Evolutionary conservation across 1,140 invertebrate genomes (phyloP), one percentile per base, ranked within the genome.

Genomic region (Drosophila kikkawai): DNA sequence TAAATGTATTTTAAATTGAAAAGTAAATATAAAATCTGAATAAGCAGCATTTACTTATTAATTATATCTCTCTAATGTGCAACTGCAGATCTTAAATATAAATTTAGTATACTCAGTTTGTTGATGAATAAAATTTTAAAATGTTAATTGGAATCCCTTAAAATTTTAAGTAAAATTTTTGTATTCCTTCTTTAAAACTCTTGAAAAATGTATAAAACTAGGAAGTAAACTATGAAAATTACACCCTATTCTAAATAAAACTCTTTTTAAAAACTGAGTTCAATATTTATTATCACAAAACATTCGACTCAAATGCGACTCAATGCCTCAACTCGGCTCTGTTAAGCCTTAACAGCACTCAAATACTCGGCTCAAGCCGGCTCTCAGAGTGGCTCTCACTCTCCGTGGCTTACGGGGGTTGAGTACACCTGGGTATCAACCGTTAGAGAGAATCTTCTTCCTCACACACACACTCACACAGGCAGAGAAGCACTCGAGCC

Each of bases 391-490:
- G 45, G 11, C 22, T 11, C 34, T 29, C 32, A 29, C 26, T 48
- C 45, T 57, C 59, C 32, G 9, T 29, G 8, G 7, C 65, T 82
- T 44, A 45, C 41, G 17, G 45, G 50, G 67, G 55, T 59, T 71
- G 67, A 73, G 69, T 59, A 64, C 36, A 79, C 66, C 51, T 34
- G 42, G 66, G 58, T 84, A 84, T 74, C 85, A 85, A 76, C 85
- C 85, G 85, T 88, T 88, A 88, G 85, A 90, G 80, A 87, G 78
- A 76, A 64, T 48, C 79, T 82, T 78, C 81, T 84, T 71, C 64
- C 70, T 60, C 70, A 73, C 67, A 59, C 19, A 59, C 19, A 36
- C 7, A n/a, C 36, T 1, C 9, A 51, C 26, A 34, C 32, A 15
- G 4, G 19, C 53, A 26, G 48, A 15, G 29, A 26, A 60, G 37